Conservation (phyloP, 2,888 invertebrate species). For the Esperia sulphurella region DNA sequence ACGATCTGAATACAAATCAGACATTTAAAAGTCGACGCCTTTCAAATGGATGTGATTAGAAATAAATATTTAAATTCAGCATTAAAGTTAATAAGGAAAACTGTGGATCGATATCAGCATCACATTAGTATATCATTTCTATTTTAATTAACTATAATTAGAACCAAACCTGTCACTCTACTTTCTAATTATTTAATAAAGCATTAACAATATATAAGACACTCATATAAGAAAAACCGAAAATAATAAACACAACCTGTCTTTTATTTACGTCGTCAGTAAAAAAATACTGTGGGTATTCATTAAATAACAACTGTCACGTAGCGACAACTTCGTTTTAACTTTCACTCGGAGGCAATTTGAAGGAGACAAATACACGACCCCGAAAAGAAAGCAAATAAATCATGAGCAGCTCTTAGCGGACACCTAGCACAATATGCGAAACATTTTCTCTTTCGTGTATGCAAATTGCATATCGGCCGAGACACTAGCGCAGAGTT, state of each 20-base stretch:
- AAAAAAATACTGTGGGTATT: slow-evolving; percentile 4
- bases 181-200: background rate
- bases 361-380: slow-evolving; percentile 52
- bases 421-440: slow-evolving; percentile 27
- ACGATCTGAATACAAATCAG: background rate
- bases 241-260: background rate
- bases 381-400: slow-evolving; percentile 62
- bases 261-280: background rate
- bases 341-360: slow-evolving; percentile 63
- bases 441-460: slow-evolving; percentile 56
- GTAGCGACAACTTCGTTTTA: slow-evolving; percentile 40
- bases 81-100: background rate
- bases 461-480: slow-evolving; percentile 35
- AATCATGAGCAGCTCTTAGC: slow-evolving; percentile 46
- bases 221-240: too few species aligned
- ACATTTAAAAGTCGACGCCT: background rate
- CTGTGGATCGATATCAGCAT: background rate
- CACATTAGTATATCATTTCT: too few species aligned
- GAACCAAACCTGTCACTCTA: background rate
- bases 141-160: background rate
- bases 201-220: too few species aligned
- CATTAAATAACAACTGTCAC: slow-evolving; percentile 39
- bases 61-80: too few species aligned
- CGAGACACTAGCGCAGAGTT: slow-evolving; percentile 1
- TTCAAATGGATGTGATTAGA: background rate